Evolutionary conservation across 2,113 vertebrate genomes (phyloP).

Genomic region (Empidonax alnorum): DNA sequence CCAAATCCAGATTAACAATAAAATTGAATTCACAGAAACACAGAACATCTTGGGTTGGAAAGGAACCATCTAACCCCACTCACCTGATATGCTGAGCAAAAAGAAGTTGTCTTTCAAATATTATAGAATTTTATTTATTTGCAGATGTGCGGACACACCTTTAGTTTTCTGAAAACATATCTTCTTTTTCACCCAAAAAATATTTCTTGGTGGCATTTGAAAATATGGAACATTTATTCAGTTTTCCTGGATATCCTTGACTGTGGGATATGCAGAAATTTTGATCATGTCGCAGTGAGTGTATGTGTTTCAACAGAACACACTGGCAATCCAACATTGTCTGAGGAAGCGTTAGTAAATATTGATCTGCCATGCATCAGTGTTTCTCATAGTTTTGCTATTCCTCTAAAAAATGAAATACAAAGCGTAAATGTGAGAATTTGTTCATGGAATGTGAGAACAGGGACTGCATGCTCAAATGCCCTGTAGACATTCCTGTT

Average conservation of each 20-base stretch:
- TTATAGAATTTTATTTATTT: not conserved
- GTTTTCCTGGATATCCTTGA: not conserved
- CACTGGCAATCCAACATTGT: not conserved
- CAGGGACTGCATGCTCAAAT: not conserved
- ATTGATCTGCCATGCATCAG: not conserved
- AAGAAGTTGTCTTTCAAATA: not conserved
- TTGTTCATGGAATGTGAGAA: not conserved
- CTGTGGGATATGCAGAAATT: not conserved
- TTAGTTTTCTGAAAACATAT: not conserved
- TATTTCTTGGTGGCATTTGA: not conserved
- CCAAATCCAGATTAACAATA: not conserved
- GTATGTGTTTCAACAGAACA: not conserved
- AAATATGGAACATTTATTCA: not conserved
- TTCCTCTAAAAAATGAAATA: not conserved
- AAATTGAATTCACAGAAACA: not conserved
- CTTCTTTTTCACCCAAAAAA: not conserved
- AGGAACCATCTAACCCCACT: not conserved
- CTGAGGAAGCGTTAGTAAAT: not conserved
- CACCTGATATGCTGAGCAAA: not conserved
- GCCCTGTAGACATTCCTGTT: fast-evolving
- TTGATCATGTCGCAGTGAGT: not conserved
- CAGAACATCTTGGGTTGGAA: not conserved
- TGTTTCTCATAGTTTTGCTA: not conserved
- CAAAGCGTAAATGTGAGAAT: not conserved
- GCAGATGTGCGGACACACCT: not conserved